Evolutionary conservation across 2,797 vertebrate species (phyloP).

Genomic region (Myotis myotis): DNA sequence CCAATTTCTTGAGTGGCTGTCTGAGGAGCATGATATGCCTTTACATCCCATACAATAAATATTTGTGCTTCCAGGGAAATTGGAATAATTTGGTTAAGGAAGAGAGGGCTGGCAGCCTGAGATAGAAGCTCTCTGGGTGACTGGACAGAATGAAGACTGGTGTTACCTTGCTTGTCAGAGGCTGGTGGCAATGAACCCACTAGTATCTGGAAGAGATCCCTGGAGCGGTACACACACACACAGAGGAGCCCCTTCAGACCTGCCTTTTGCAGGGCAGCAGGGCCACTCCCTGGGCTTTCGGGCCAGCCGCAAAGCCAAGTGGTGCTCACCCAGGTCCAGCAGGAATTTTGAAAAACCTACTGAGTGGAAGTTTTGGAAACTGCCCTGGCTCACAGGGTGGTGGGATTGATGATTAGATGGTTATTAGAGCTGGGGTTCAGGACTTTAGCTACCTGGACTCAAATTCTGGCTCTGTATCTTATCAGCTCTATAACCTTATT

Average conservation of each 20-base stretch:
- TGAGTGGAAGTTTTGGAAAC: neutral
- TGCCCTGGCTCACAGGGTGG: neutral
- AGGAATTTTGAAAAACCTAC: neutral
- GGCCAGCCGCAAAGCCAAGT: neutral
- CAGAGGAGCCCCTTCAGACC: neutral
- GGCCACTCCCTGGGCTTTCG: neutral
- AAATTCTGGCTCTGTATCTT: neutral
- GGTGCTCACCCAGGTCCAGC: neutral
- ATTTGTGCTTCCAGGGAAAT: conserved; percentile 6
- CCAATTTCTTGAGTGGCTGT: neutral
- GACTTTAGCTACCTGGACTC: neutral
- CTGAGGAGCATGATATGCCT: neutral
- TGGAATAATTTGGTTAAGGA: neutral
- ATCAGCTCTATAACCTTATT: neutral
- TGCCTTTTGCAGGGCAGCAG: neutral
- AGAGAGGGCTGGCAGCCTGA: neutral
- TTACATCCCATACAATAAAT: neutral
- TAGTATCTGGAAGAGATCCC: neutral
- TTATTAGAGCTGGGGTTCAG: neutral
- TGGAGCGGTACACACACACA: neutral
- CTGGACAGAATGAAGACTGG: neutral
- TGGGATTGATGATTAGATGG: neutral
- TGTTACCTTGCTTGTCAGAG: neutral
- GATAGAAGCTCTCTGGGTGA: neutral
- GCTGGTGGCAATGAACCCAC: neutral